Evolutionary conservation across 2,888 invertebrate genomes (phyloP), one percentile per base, ranked within the genome.

Genomic region (Oxycera nigricornis): DNA sequence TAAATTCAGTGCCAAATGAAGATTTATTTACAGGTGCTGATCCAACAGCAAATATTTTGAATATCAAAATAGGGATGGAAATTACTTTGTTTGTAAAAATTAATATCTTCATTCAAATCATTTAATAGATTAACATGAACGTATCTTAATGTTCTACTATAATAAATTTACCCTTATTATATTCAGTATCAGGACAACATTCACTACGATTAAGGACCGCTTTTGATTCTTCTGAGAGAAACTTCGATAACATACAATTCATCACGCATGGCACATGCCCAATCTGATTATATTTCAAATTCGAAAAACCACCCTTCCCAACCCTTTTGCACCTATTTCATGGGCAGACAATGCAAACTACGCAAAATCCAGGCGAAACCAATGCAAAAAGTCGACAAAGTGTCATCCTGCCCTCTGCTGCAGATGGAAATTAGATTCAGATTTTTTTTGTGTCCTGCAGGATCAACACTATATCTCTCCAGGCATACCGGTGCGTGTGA

Each of bases 361-460:
- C 52, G 52, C 28, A 52, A 55, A 70, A 70, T 70, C 31, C 52
- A 55, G 14, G 28, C 52, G 17, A 14, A 14, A 41, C 1, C 9
- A 55, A 70, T 70, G 70, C 70, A 70, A 70, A 70, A 52, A 70
- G 14, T 70, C 17, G 17, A 14, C n/a, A n/a, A 26, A 46, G 41
- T 67, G 67, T 41, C 67, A 67, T 67, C 67, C 24, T 46, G 41
- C 55, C 55, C 24, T 24, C 22, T 39, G 7, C 20, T 31, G 30
- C 55, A 55, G 70, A 70, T 70, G 70, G 70, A 70, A 70, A 70
- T 70, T 70, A 30, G 70, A 55, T 52, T 52, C 52, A 50, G 68
- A 30, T 17, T 52, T 68, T 70, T 55, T 39, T 30, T 26, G 20
- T 70, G 31, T n/a, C 22, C 4, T 31, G 11, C 46, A 17, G 46